phyloP scores from a whole-genome alignment of 2,797 vertebrate genomes.

The Pseudochirops cupreus region DNA sequence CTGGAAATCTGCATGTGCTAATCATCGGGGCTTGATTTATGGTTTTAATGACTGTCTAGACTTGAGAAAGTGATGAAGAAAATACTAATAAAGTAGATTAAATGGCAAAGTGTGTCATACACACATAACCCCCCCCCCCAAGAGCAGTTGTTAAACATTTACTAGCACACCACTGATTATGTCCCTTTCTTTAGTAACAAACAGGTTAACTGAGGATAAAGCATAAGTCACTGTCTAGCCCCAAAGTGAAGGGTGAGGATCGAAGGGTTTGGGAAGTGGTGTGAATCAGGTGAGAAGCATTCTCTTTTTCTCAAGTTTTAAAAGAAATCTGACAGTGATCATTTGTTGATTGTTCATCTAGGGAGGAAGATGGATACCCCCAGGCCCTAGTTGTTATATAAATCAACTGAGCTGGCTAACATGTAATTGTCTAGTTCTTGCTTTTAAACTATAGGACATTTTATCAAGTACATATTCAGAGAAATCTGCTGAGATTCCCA shows the following conservation, averaged over 20 bases:
- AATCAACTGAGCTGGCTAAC: not conserved
- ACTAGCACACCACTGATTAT: not conserved
- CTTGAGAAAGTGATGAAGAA: not conserved
- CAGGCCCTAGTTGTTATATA: not conserved
- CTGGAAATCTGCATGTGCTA: not conserved
- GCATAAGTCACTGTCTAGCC: not conserved
- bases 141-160: not conserved
- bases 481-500: not conserved
- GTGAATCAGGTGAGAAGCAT: slow-evolving; percentile 24
- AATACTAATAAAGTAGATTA: not conserved
- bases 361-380: not conserved
- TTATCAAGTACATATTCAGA: not conserved
- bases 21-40: not conserved
- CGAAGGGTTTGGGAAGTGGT: not conserved
- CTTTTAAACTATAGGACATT: not conserved
- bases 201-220: not conserved
- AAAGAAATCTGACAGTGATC: slow-evolving; percentile 13
- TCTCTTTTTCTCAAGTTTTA: slow-evolving; percentile 40
- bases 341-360: not conserved
- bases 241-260: not conserved
- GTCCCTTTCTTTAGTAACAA: not conserved
- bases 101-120: not conserved
- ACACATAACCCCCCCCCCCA: not conserved
- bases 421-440: not conserved
- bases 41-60: not conserved